Percentiles rank a stretch among this genome's conserved stretches.
Conservation (phyloP, 2,113 vertebrate species). For the Donacobius atricapilla region DNA sequence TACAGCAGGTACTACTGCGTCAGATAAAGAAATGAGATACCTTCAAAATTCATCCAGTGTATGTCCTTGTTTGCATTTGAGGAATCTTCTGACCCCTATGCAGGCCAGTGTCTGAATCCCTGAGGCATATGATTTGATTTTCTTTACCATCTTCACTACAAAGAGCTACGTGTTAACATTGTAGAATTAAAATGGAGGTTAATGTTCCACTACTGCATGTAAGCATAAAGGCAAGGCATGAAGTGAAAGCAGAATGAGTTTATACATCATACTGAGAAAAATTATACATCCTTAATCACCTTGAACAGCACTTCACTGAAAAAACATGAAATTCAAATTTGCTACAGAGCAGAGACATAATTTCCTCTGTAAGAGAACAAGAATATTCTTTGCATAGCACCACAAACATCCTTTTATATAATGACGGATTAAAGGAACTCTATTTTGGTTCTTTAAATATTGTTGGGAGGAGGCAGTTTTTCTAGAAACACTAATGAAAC, state of each 20-base stretch:
- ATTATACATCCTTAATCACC: constrained; percentile 31
- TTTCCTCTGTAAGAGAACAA: not conserved
- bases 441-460: not conserved
- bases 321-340: constrained; percentile 51
- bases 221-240: not conserved
- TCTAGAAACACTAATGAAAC: not conserved
- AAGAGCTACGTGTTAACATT: not conserved
- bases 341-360: not conserved
- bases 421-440: not conserved
- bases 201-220: not conserved
- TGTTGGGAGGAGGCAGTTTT: not conserved
- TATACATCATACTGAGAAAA: not conserved
- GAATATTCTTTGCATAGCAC: not conserved
- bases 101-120: not conserved
- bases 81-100: not conserved
- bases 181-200: constrained; percentile 23
- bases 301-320: constrained; percentile 11
- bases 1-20: not conserved
- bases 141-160: not conserved
- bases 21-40: not conserved
- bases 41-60: not conserved
- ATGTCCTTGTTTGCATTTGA: not conserved
- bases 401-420: not conserved
- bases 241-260: constrained; percentile 37
- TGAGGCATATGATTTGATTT: constrained; percentile 15